Base-by-base conservation (phyloP, 1,140 invertebrate genomes). In the Formica exsecta region DNA sequence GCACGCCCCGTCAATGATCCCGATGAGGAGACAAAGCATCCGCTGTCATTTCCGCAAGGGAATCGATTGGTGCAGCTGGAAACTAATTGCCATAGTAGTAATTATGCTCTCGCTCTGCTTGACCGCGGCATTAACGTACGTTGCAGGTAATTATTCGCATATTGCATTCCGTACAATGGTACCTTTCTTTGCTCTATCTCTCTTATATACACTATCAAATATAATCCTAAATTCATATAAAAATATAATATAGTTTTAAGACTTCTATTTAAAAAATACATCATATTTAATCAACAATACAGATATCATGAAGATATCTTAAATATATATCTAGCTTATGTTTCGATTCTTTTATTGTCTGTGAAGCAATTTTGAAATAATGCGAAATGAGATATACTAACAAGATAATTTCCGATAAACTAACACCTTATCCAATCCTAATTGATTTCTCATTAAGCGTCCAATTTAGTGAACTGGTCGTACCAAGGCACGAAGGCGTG, bases 21-120 rank as follows among this genome's bases (percentile, higher is more conserved):
- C 94, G 48, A 94, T 94, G 94, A 95, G 94, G 88, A 93, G 94
- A 89, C 94, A 93, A 87, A 95, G 94, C 90, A 94, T 95, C 68
- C 95, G 97, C 51, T 98, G 98, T 94, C 98, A 98, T 94, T 98
- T 98, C 92, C 97, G 98, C 92, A 98, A 99, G 96, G 97, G 97
- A 87, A 96, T 98, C 89, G 97, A 98, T 36, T 98, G 97, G 94
- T 99, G 98, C 95, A 98, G 97, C 71, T 99, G 98, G 98, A 98
- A 98, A 94, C 98, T 98, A 93, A 97, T 98, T 70, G 98, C 98
- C 32, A 97, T 99, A 91, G 96, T 97, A 71, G 97, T 98, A 91
- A 97, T 98, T 91, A 96, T 98, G 93, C 96, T 98, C 85, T 97
- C 97, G 86, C 96, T 98, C 86, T 96, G 98, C 87, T 95, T 99